Conservation (phyloP, 2,113 vertebrate genomes). For the Cephalophus harveyi region DNA sequence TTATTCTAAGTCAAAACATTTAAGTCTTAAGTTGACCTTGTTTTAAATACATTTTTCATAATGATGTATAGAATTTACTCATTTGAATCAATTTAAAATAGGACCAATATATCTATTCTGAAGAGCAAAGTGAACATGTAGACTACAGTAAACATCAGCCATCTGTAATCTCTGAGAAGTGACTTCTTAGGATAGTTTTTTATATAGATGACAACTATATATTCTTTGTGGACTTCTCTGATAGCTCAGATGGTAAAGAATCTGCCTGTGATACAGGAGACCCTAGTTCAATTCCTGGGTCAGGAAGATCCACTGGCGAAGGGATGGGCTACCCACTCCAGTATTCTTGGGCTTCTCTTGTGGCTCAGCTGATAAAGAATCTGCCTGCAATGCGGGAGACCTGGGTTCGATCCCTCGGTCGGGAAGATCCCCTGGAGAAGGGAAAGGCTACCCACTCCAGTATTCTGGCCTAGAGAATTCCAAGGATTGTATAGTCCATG, state of each 20-base stretch:
- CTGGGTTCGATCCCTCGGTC: neutral
- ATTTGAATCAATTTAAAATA: neutral
- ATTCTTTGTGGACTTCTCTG: neutral
- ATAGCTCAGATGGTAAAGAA: neutral
- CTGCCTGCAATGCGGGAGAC: neutral
- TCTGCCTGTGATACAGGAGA: fast-evolving
- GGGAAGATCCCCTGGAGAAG: neutral
- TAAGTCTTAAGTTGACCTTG: neutral
- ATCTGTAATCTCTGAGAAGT: neutral
- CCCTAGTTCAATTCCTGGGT: neutral
- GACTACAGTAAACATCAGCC: neutral
- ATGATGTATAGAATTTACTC: neutral
- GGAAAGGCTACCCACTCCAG: neutral
- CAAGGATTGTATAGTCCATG: neutral
- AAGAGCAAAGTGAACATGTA: conserved; percentile 11
- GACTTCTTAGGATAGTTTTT: neutral
- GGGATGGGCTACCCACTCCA: neutral
- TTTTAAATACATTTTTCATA: neutral
- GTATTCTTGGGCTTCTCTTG: neutral
- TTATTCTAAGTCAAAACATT: neutral
- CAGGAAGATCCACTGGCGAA: neutral
- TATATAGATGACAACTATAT: neutral
- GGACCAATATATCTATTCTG: neutral
- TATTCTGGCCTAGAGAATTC: neutral
- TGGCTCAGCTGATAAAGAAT: neutral